Conservation (phyloP, 2,888 invertebrate species). For the Drepana falcataria region DNA sequence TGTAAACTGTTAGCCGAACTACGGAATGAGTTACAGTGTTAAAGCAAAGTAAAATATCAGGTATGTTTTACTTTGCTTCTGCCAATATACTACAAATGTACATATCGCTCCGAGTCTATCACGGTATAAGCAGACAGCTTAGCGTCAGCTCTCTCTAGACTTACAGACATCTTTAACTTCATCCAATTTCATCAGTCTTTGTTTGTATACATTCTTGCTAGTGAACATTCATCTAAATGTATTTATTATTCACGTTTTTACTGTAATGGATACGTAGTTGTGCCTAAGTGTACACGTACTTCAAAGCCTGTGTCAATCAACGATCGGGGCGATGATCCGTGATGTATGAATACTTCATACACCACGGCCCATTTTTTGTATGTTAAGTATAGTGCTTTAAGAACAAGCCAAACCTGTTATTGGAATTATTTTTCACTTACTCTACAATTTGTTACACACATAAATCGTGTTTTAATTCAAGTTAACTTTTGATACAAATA, state of each 20-base stretch:
- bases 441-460: constrained; percentile 22
- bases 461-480: not conserved
- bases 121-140: too few relatives aligned
- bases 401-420: constrained; percentile 37
- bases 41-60: too few relatives aligned
- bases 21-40: too few relatives aligned
- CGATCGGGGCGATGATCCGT: constrained; percentile 41
- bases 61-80: too few relatives aligned
- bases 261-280: not conserved
- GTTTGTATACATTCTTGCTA: too few relatives aligned
- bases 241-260: constrained; percentile 25
- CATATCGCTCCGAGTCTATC: too few relatives aligned
- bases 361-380: constrained; percentile 33
- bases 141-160: too few relatives aligned
- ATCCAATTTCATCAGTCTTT: too few relatives aligned
- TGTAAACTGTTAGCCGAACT: too few relatives aligned
- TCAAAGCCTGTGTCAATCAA: constrained; percentile 39
- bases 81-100: too few relatives aligned
- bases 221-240: constrained; percentile 46
- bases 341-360: constrained; percentile 4
- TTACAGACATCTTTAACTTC: too few relatives aligned
- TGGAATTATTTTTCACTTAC: constrained; percentile 17
- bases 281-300: constrained; percentile 4
- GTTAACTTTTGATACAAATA: too few relatives aligned
- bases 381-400: constrained; percentile 11